Base-by-base conservation (phyloP, 1,140 invertebrate species). In the Elysia chlorotica region DNA sequence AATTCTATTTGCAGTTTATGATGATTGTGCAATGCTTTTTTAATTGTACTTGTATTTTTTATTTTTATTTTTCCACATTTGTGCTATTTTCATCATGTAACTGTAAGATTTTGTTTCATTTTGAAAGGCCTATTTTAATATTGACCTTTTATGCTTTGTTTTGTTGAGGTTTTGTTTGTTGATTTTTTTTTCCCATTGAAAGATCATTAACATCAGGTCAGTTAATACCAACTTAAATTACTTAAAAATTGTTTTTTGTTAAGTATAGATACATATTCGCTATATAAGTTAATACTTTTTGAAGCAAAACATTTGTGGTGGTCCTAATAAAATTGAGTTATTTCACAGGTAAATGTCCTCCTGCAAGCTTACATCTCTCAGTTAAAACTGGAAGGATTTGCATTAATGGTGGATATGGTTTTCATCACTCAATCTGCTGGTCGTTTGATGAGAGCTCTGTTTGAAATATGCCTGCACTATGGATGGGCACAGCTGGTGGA, bases 331-430 rank as follows among this genome's bases (percentile, higher is more conserved):
- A n/a, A n/a, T n/a, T n/a, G n/a, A n/a, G n/a, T n/a, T n/a, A n/a
- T n/a, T n/a, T n/a, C n/a, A 23, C 71, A 85, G 84, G 95, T 98
- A 2, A 95, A 95, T 83, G 96, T 98, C 6, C 87, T 99, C 2
- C 89, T 99, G 2, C 97, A 99, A 88, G 97, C 97, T 0, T 99
- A 99, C 87, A 99, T 99, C 67, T 99, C 97, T 0, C 97, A 99
- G 84, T 86, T 99, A 54, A 99, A 99, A 87, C 88, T 99, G 41
- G 98, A 99, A 86, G 97, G 98, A 19, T 99, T 99, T 87, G 97
- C 97, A 0, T 88, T 99, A 2, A 98, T 99, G 95, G 95, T 96
- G 0, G 98, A 99, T 87, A 99, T 99, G 98, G 96, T 99, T 0
- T 99, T 96, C 83, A 96, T 99, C 0, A 99, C 98, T 0, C 98